phyloP scores from a whole-genome alignment of 1,140 invertebrate genomes.

The Platorchestia sp. region DNA sequence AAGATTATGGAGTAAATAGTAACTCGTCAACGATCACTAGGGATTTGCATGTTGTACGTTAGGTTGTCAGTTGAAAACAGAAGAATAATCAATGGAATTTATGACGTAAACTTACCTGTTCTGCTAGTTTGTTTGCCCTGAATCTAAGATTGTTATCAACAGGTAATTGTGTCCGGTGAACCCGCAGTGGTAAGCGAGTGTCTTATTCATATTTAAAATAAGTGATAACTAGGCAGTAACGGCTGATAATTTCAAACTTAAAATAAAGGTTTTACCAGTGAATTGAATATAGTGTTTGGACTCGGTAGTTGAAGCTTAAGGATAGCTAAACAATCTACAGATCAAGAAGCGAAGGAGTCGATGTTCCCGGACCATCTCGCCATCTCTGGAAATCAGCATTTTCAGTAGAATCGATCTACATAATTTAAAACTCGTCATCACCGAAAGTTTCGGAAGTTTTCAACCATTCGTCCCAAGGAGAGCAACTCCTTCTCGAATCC shows the following conservation, averaged over 20 bases:
- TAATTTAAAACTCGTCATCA: not conserved
- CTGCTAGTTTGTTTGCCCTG: not conserved
- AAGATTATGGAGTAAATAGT: too few species aligned
- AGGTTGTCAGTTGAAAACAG: too few species aligned
- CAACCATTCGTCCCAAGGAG: not conserved
- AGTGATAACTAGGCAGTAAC: not conserved
- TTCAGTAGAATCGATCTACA: not conserved
- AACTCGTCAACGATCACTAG: too few species aligned
- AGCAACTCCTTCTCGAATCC: not conserved
- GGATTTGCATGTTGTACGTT: too few species aligned
- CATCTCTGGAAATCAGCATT: not conserved
- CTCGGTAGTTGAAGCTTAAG: not conserved
- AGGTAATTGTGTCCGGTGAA: not conserved
- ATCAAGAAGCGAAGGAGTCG: not conserved
- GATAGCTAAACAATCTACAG: not conserved
- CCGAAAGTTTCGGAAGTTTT: not conserved
- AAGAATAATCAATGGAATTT: too few species aligned
- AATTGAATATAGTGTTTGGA: not conserved
- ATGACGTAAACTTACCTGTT: too few species aligned
- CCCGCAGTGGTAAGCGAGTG: not conserved
- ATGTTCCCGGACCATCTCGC: not conserved
- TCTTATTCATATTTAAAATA: not conserved
- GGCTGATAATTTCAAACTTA: not conserved
- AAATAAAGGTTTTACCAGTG: not conserved
- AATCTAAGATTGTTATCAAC: not conserved